Evolutionary conservation across 1,140 invertebrate genomes (phyloP).

Genomic region (Formica selysi): DNA sequence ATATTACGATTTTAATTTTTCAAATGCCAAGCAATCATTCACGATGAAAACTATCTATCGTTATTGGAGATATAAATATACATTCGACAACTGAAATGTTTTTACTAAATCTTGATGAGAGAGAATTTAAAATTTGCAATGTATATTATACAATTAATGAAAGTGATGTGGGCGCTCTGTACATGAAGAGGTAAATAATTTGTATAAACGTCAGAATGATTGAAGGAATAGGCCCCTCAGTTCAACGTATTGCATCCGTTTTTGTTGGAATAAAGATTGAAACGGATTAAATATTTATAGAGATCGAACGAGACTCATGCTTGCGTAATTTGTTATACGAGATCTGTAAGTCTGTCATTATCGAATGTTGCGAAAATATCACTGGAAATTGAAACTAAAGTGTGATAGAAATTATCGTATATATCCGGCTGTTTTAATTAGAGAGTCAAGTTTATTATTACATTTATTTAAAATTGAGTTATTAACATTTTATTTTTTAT

Average conservation of each 20-base stretch:
- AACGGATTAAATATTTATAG: constrained; percentile 40
- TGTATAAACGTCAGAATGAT: neutral
- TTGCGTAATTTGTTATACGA: constrained; percentile 34
- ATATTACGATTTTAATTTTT: constrained; percentile 3
- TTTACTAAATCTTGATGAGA: constrained; percentile 1
- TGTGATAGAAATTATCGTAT: constrained; percentile 16
- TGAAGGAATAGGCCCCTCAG: neutral
- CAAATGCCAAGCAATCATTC: neutral
- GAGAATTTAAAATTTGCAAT: neutral
- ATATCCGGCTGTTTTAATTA: neutral
- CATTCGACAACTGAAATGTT: neutral
- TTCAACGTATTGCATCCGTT: neutral
- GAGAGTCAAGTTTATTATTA: neutral
- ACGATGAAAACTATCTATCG: neutral
- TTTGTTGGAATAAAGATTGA: constrained; percentile 29
- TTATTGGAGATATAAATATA: neutral
- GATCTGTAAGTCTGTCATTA: constrained; percentile 1
- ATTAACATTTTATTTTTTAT: neutral
- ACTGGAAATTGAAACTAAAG: constrained; percentile 29
- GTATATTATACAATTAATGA: neutral
- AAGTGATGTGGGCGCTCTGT: neutral
- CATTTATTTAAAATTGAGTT: neutral
- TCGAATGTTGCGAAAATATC: neutral
- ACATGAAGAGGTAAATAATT: constrained; percentile 15
- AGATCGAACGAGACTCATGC: constrained; percentile 14